These are phyloP conservation scores for Alethe diademata DNA, from an alignment of 2,113 vertebrate species.

Conservation along the genomic window DNA sequence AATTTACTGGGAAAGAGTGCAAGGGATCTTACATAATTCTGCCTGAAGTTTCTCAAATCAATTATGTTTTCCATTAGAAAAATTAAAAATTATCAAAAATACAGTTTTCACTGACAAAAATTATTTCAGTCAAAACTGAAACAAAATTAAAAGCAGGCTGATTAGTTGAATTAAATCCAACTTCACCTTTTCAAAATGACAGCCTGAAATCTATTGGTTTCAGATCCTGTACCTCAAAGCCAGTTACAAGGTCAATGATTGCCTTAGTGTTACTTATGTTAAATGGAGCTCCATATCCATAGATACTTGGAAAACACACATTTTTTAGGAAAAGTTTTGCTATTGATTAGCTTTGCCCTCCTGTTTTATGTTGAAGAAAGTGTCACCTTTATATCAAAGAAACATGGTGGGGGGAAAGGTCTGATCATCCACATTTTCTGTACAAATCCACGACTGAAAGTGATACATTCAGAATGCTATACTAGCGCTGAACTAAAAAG, in stretches of 20 bases:
- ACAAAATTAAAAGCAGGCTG: not conserved
- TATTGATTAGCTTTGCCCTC: not conserved
- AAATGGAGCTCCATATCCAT: not conserved
- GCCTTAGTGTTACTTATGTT: not conserved
- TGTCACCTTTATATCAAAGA: not conserved
- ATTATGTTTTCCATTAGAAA: not conserved
- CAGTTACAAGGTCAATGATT: not conserved
- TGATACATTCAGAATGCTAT: not conserved
- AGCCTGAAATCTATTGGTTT: not conserved
- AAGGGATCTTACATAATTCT: not conserved
- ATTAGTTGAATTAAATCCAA: not conserved
- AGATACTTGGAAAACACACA: not conserved
- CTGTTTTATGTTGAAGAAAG: not conserved
- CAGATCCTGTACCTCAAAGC: not conserved
- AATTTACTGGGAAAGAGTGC: not conserved
- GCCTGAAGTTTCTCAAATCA: not conserved
- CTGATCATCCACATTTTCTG: not conserved
- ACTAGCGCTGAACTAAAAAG: not conserved
- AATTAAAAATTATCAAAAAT: not conserved
- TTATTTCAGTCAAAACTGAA: not conserved
- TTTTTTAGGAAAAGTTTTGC: not conserved
- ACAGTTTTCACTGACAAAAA: not conserved
- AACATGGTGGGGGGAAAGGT: rapidly evolving
- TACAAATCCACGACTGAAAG: not conserved
- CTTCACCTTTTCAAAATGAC: not conserved